Percentiles rank a stretch among this genome's conserved stretches.
Conservation (phyloP, 2,888 invertebrate genomes). For the Trypoxylon attenuatum region DNA sequence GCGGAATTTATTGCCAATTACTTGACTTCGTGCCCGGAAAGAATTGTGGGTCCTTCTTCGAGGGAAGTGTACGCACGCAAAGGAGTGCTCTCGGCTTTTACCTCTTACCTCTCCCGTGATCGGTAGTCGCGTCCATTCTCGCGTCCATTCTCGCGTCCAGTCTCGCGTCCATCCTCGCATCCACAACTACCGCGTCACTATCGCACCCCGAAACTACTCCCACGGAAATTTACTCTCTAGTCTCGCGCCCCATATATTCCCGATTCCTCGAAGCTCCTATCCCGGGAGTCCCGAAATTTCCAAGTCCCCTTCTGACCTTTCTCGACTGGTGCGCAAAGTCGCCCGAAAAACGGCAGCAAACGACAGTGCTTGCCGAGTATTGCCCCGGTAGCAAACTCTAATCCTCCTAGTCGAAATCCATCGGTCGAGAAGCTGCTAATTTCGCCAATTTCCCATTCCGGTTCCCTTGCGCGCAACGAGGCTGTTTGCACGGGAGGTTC, state of each 20-base stretch:
- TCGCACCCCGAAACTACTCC: background rate
- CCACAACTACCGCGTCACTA: too few species aligned
- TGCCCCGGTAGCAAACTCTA: too few species aligned
- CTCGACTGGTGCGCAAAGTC: too few species aligned
- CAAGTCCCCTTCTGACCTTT: too few species aligned
- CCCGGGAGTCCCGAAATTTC: constrained; percentile 9
- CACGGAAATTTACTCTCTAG: constrained; percentile 12
- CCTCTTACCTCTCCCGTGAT: constrained; percentile 13
- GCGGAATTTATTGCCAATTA: constrained; percentile 57
- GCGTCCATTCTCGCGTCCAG: background rate
- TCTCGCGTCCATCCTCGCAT: background rate
- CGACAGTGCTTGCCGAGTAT: too few species aligned
- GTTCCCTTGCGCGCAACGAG: too few species aligned
- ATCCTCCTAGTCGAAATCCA: too few species aligned
- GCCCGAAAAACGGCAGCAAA: too few species aligned
- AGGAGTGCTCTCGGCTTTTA: too few species aligned
- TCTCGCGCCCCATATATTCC: constrained; percentile 21
- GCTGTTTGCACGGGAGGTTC: too few species aligned
- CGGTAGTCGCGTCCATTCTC: background rate
- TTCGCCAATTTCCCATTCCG: too few species aligned
- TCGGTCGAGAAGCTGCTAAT: too few species aligned
- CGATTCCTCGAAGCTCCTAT: constrained; percentile 1
- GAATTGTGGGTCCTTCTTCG: constrained; percentile 43
- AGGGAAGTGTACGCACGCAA: constrained; percentile 43
- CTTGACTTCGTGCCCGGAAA: constrained; percentile 58